Conservation (phyloP, 1,140 invertebrate species). For the Hyles vespertilio region DNA sequence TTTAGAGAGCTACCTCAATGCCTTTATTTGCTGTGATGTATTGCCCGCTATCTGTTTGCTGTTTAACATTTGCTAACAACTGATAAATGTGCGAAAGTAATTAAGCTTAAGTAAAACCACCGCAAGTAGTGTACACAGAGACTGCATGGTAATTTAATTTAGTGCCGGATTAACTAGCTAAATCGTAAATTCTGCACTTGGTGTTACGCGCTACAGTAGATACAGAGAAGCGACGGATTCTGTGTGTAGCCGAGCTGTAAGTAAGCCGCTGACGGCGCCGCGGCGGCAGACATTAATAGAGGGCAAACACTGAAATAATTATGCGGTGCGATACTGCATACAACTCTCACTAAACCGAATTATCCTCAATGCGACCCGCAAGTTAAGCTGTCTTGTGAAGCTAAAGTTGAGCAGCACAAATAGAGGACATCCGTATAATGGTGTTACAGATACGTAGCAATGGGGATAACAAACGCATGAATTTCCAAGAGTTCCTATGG, state of each 20-base stretch:
- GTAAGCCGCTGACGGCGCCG: constrained; percentile 4
- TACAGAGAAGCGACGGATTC: constrained; percentile 24
- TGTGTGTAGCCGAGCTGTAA: constrained; percentile 19
- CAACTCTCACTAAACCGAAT: constrained; percentile 9
- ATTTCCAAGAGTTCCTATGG: constrained; percentile 34
- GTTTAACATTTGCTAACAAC: too few relatives aligned
- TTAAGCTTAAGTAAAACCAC: too few relatives aligned
- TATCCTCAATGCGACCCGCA: too few relatives aligned
- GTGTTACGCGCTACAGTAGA: constrained; percentile 20
- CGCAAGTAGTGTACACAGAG: not conserved
- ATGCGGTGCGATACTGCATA: constrained; percentile 18
- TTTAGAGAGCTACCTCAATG: too few relatives aligned
- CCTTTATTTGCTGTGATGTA: too few relatives aligned
- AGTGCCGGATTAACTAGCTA: constrained; percentile 15
- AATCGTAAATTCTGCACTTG: constrained; percentile 19
- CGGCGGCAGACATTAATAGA: constrained; percentile 28
- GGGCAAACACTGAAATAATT: constrained; percentile 41
- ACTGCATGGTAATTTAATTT: constrained; percentile 1
- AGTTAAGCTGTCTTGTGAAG: too few relatives aligned
- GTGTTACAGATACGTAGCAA: too few relatives aligned
- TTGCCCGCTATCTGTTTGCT: too few relatives aligned
- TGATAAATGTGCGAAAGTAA: too few relatives aligned
- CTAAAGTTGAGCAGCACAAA: too few relatives aligned
- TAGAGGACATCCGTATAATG: too few relatives aligned
- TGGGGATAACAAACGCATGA: constrained; percentile 30